A percentile compares a stretch with the other conserved stretches of the same genome.
These are phyloP conservation scores for Gorilla gorilla DNA, from an alignment of 2,113 vertebrate genomes.

Conservation along the genomic window DNA sequence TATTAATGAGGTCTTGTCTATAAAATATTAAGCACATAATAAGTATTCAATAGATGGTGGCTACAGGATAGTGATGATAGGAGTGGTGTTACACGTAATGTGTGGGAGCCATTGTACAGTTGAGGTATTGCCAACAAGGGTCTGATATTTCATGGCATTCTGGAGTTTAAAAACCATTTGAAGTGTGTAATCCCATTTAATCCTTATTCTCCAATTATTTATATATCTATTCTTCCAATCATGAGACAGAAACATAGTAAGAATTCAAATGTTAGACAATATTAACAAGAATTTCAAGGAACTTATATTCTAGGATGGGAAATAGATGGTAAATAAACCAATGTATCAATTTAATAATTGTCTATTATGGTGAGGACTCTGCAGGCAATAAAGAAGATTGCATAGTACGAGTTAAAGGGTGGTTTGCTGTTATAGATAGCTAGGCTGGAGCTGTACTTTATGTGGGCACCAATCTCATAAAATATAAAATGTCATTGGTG, in stretches of 20 bases:
- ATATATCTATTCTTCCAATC: neutral
- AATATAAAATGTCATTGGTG: neutral
- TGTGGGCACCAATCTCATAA: neutral
- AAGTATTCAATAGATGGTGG: neutral
- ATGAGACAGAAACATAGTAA: neutral
- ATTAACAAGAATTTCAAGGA: neutral
- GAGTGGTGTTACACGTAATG: rapidly evolving
- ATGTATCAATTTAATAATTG: neutral
- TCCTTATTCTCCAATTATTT: neutral
- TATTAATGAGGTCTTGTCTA: neutral
- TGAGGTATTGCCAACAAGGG: neutral
- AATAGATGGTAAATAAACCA: neutral
- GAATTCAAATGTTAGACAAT: neutral
- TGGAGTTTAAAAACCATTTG: neutral
- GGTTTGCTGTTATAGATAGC: neutral
- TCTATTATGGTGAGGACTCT: neutral
- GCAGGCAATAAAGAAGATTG: neutral
- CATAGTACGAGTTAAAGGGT: neutral
- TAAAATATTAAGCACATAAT: neutral
- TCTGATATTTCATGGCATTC: neutral
- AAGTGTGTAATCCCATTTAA: neutral
- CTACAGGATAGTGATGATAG: neutral
- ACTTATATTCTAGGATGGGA: neutral
- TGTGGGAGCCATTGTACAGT: neutral
- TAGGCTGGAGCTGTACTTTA: neutral